Evolutionary conservation across 2,888 invertebrate species (phyloP).

Genomic region (Spatulosminthurus flaviceps): DNA sequence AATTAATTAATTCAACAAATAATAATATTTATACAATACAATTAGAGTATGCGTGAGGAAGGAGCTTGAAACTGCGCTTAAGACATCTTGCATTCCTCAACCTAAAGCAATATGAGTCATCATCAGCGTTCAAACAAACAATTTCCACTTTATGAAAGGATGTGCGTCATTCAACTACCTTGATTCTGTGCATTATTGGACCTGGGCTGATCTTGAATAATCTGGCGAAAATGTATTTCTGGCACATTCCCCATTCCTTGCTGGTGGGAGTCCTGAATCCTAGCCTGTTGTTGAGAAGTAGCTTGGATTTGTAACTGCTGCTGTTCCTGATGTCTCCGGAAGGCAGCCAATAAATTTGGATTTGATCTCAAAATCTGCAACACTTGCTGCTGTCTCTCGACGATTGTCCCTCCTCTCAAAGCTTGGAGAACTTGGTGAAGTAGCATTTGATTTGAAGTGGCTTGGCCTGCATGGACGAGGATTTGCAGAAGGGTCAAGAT

Average conservation of each 20-base stretch:
- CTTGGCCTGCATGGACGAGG: constrained; percentile 57
- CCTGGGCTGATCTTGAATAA: too few species aligned
- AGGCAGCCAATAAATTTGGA: constrained; percentile 94
- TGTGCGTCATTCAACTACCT: too few species aligned
- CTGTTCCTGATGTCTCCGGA: constrained; percentile 83
- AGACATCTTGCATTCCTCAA: too few species aligned
- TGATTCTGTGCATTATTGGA: constrained; percentile 61
- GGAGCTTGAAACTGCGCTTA: too few species aligned
- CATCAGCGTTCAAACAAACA: too few species aligned
- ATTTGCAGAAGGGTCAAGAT: constrained; percentile 64
- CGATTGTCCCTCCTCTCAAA: constrained; percentile 86
- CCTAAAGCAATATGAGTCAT: too few species aligned
- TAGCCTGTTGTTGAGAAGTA: constrained; percentile 67
- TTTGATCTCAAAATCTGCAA: constrained; percentile 90
- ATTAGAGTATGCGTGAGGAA: too few species aligned
- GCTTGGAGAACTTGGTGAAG: constrained; percentile 89
- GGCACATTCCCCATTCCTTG: constrained; percentile 52
- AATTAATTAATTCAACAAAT: too few species aligned
- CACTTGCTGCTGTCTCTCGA: constrained; percentile 90
- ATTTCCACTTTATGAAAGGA: too few species aligned
- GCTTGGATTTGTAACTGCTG: constrained; percentile 64
- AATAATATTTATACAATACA: too few species aligned
- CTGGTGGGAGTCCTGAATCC: constrained; percentile 70
- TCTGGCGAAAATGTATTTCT: constrained; percentile 58
- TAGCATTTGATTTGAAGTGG: constrained; percentile 58